Evolutionary conservation across 1,140 invertebrate species (phyloP).

Genomic region (Andrena cerasifolii): DNA sequence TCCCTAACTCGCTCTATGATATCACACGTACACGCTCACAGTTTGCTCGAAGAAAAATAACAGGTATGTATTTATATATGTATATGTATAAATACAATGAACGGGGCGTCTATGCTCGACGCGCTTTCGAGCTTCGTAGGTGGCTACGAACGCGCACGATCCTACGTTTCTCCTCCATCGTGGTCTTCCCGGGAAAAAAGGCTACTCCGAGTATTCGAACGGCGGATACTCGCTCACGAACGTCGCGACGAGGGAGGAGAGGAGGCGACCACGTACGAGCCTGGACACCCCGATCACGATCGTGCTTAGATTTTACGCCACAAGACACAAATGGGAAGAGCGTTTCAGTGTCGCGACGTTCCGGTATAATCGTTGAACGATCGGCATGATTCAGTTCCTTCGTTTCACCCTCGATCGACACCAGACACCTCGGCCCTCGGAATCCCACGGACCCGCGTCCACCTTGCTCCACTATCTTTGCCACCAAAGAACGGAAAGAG

Average conservation of each 20-base stretch:
- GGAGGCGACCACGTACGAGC: not conserved
- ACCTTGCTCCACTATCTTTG: constrained; percentile 6
- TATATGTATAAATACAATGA: constrained; percentile 57
- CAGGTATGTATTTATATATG: constrained; percentile 61
- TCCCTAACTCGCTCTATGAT: constrained; percentile 12
- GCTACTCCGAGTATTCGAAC: not conserved
- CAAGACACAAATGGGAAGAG: constrained; percentile 69
- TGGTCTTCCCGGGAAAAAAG: not conserved
- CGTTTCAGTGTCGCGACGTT: constrained; percentile 53
- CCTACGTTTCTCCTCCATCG: not conserved
- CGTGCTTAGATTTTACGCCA: constrained; percentile 66
- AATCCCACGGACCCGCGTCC: constrained; percentile 8
- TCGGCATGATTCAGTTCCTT: not conserved
- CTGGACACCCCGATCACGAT: constrained; percentile 37
- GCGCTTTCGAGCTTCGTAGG: not conserved
- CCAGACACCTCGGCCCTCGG: constrained; percentile 16
- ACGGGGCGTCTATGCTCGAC: constrained; percentile 14
- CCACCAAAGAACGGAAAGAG: not conserved
- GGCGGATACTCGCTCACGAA: not conserved
- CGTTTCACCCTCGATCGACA: constrained; percentile 13
- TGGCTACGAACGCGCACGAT: not conserved
- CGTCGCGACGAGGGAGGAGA: not conserved
- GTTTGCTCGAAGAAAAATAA: constrained; percentile 66
- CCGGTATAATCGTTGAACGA: constrained; percentile 38
- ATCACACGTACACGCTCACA: constrained; percentile 43